Base-by-base conservation (phyloP, 2,797 vertebrate species). In the Arrhamphus sclerolepis region DNA sequence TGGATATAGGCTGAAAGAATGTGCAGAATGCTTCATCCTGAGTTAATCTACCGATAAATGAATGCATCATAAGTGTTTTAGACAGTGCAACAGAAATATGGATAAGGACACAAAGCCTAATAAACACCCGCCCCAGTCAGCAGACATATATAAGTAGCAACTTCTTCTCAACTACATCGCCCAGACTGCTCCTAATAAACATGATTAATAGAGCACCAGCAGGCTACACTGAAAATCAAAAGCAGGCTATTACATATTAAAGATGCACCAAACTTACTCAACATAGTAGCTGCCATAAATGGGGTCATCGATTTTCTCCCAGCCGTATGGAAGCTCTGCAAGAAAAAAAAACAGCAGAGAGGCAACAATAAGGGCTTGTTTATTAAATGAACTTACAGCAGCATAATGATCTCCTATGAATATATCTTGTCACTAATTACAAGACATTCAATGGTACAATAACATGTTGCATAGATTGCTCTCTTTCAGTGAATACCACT, bases 301-400 rank as follows among this genome's bases (percentile, higher is more conserved):
- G 83, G 97, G 97, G 92, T 99, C 97, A 93, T 98, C 96, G 87
- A 99, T 99, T 94, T 98, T 99, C 94, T 98, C 97, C 97, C 97
- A 99, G 93, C 97, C 97, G 88, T 98, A 99, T 46, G 97, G 97
- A 95, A 99, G 95, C 89, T 99, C 97, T 99, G 95, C 1, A 50
- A 61, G 19, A 1, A 63, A 39, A 7, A 64, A 14, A 29, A 7
- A 38, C 34, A 38, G 34, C 18, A 72, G 29, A 11, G 31, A 72
- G 66, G 61, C 21, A 43, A 95, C 94, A 63, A 54, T 66, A 92
- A 89, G 66, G 18, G 24, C 50, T 68, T 77, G 63, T 74, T 75
- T 75, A 68, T 74, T 66, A 53, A 48, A 34, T 52, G 39, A 66
- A 71, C 53, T 50, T 4, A 9, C 57, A 64, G 39, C 50, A 42